phyloP scores from a whole-genome alignment of 1,140 invertebrate species.

The Drosophila trapezifrons region DNA sequence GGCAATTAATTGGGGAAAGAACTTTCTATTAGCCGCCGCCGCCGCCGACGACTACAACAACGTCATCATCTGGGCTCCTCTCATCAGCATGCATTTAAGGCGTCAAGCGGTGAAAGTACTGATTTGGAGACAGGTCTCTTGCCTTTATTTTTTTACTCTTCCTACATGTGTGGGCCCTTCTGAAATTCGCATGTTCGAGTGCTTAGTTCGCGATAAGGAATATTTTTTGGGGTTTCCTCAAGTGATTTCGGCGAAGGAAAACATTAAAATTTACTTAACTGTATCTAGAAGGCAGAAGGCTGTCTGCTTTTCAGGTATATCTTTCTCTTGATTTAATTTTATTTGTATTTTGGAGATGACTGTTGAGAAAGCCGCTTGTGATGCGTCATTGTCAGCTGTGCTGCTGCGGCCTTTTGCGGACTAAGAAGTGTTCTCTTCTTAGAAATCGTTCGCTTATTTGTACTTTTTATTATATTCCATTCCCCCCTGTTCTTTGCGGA shows the following conservation, averaged over 20 bases:
- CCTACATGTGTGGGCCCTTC: slow-evolving; percentile 35
- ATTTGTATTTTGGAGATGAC: slow-evolving; percentile 40
- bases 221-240: slow-evolving; percentile 51
- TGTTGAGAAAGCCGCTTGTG: slow-evolving; percentile 57
- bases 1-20: slow-evolving; percentile 74
- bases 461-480: slow-evolving; percentile 43
- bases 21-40: slow-evolving; percentile 73
- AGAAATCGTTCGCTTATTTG: slow-evolving; percentile 62
- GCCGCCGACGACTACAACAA: slow-evolving; percentile 2
- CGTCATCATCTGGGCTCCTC: slow-evolving; percentile 61
- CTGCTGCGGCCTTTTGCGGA: slow-evolving; percentile 30
- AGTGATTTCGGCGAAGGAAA: slow-evolving; percentile 62
- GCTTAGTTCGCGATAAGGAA: slow-evolving; percentile 55
- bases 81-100: slow-evolving; percentile 77
- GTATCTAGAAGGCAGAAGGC: slow-evolving; percentile 63
- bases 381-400: slow-evolving; percentile 60
- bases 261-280: slow-evolving; percentile 79
- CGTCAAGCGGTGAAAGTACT: slow-evolving; percentile 70
- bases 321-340: slow-evolving; percentile 56
- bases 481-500: slow-evolving; percentile 6
- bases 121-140: slow-evolving; percentile 40
- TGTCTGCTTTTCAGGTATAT: slow-evolving; percentile 20
- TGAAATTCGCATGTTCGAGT: slow-evolving; percentile 50
- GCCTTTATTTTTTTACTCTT: slow-evolving; percentile 26
- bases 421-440: slow-evolving; percentile 59